Conservation (phyloP, 2,113 vertebrate genomes). For the Haliaeetus leucogaster region DNA sequence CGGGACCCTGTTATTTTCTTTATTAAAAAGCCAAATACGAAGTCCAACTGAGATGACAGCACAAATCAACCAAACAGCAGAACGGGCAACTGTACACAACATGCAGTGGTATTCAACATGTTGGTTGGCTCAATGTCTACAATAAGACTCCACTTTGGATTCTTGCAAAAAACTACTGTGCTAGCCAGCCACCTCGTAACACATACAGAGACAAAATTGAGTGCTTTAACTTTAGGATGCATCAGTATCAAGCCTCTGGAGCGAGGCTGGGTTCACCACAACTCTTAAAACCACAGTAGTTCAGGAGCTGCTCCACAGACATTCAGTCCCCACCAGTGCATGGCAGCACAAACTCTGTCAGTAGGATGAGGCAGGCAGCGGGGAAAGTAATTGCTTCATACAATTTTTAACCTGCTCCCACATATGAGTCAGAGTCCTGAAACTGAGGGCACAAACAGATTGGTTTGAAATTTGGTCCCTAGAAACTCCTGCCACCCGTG, state of each 20-base stretch:
- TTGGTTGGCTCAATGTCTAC: not conserved
- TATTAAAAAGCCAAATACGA: not conserved
- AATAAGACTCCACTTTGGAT: not conserved
- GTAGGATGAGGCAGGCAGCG: not conserved
- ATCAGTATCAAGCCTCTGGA: not conserved
- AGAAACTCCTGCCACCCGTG: not conserved
- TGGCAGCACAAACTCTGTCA: rapidly evolving
- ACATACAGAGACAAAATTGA: not conserved
- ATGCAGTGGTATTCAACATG: not conserved
- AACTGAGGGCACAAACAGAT: not conserved
- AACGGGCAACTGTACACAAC: not conserved
- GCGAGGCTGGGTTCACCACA: not conserved
- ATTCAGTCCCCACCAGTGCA: not conserved
- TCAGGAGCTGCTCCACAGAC: not conserved
- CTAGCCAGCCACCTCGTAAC: not conserved
- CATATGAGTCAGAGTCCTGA: not conserved
- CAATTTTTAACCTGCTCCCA: not conserved
- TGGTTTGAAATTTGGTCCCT: not conserved
- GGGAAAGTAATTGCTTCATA: not conserved
- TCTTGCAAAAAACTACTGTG: not conserved
- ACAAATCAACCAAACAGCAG: not conserved
- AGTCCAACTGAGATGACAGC: not conserved
- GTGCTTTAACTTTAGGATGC: not conserved
- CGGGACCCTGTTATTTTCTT: not conserved
- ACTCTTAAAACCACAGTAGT: not conserved